Conservation (phyloP, 1,140 invertebrate species). For the Camponotus floridanus region DNA sequence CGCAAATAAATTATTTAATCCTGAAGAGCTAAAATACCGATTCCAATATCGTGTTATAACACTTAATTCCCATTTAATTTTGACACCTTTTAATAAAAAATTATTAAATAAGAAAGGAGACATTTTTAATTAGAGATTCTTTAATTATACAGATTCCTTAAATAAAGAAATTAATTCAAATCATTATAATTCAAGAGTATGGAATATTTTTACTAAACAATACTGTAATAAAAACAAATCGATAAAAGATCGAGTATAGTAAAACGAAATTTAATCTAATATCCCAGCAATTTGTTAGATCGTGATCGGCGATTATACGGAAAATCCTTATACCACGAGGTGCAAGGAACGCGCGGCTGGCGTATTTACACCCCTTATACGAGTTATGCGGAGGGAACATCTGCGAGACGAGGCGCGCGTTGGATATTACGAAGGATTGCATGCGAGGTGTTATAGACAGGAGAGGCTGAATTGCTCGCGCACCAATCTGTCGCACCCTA, state of each 20-base stretch:
- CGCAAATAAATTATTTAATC: slow-evolving; percentile 40
- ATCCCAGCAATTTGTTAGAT: slow-evolving; percentile 24
- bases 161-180: not conserved
- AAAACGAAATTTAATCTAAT: not conserved
- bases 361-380: slow-evolving; percentile 39
- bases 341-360: slow-evolving; percentile 32
- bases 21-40: not conserved
- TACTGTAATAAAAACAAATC: not conserved
- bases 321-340: slow-evolving; percentile 20
- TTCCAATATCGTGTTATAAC: not conserved
- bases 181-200: not conserved
- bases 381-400: slow-evolving; percentile 42
- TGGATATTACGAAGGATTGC: slow-evolving; percentile 49
- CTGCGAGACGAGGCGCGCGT: slow-evolving; percentile 28
- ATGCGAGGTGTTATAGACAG: slow-evolving; percentile 43
- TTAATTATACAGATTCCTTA: not conserved
- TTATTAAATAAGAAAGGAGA: not conserved
- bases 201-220: not conserved
- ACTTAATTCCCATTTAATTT: slow-evolving; percentile 24
- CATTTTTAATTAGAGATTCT: not conserved
- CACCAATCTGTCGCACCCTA: slow-evolving; percentile 47
- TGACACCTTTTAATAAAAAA: not conserved
- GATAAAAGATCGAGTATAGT: not conserved
- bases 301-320: slow-evolving; percentile 35
- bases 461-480: slow-evolving; percentile 9